Evolutionary conservation across 2,797 vertebrate species (phyloP), one percentile per base, ranked within the genome.

Genomic region (Alfaro cultratus): DNA sequence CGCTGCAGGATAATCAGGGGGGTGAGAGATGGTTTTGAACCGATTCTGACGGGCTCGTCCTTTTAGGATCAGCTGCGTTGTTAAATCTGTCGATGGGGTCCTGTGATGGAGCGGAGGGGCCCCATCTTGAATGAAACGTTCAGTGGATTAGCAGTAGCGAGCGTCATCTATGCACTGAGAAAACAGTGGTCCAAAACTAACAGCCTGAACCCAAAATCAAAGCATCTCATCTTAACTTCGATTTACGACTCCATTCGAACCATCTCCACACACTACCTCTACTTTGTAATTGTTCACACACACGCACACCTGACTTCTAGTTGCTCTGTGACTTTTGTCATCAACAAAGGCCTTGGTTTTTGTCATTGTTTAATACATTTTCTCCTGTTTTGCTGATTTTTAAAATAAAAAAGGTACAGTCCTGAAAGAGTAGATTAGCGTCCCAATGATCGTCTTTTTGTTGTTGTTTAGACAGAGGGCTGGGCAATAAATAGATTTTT

Each of bases 1-100:
- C 90, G 89, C 94, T 94, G 92, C 91, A 82, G 73, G 94, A 95
- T 94, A 95, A 95, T 96, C 94, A 91, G 92, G 7, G 60, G 60
- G 31, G 7, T 36, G 62, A 36, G 31, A 64, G 62, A 36, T 64
- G 62, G 34, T 64, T 62, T 3, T 34, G 60, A 64, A 36, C 62
- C 1, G 31, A 36, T 64, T 36, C 6, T 1, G 16, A 21, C 31
- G 21, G 16, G 34, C 34, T 21, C 6, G 62, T 36, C 34, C 62
- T 36, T 36, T 9, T 36, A 4, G 36, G 23, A 21, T 3, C 12
- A 11, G 74, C 46, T 2, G 12, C 18, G 9, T 71, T 34, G 9
- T 77, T 79, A 78, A 72, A 71, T 77, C 31, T 36, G 74, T 36
- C 11, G 0, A 3, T 18, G 15, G 9, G 11, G 70, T 29, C n/a